Evolutionary conservation across 2,113 vertebrate genomes (phyloP).

Genomic region (Pteruthius melanotis): DNA sequence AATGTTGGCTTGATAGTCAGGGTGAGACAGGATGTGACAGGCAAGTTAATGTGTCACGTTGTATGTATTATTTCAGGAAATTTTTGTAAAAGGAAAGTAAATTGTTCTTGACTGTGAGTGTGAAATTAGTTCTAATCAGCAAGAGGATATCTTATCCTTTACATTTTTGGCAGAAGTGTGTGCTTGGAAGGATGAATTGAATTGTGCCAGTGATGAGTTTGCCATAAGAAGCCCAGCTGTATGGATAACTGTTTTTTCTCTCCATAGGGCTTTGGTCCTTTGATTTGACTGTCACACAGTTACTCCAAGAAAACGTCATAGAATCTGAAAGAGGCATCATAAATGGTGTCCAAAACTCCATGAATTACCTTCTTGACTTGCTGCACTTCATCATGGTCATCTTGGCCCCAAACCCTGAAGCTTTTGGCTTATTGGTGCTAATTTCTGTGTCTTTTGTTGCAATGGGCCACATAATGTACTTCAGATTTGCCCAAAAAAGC

Average conservation of each 20-base stretch:
- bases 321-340: constrained; percentile 96
- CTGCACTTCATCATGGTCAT: constrained; percentile 99
- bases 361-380: constrained; percentile 98
- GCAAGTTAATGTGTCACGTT: background rate
- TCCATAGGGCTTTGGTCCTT: constrained; percentile 94
- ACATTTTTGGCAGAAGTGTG: background rate
- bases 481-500: constrained; percentile 89
- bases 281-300: constrained; percentile 96
- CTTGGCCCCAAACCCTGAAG: constrained; percentile 93
- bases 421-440: constrained; percentile 93
- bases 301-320: constrained; percentile 95
- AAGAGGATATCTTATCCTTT: background rate
- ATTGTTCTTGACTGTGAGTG: background rate
- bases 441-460: constrained; percentile 97
- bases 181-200: background rate
- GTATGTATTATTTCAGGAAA: background rate
- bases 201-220: background rate
- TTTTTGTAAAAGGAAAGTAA: background rate
- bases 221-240: background rate
- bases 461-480: constrained; percentile 96
- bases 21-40: background rate
- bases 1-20: background rate
- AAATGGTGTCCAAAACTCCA: constrained; percentile 98
- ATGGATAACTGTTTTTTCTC: constrained; percentile 1
- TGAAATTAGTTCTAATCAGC: background rate